Evolutionary conservation across 2,113 vertebrate genomes (phyloP), one percentile per base, ranked within the genome.

Genomic region (Psilopogon haemacephalus): DNA sequence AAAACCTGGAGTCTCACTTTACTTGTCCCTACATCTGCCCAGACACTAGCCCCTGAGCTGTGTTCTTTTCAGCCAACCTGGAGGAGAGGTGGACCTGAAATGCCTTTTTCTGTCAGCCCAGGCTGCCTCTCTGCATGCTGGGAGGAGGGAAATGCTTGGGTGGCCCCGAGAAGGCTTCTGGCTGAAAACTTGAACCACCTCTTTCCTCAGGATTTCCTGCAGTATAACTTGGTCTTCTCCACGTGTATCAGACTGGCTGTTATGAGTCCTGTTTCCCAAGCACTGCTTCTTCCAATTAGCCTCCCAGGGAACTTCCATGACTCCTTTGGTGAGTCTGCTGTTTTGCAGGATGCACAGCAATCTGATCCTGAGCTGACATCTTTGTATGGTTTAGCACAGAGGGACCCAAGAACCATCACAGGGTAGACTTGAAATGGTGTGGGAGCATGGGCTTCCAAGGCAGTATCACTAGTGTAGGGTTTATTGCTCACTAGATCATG

Each of bases 181-280:
- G 15, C 19, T 64, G 48, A 48, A 63, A 73, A 44, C 40, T 16
- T 50, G 60, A 70, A 52, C 59, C 20, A 84, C 44, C 44, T 81
- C 70, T 69, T 94, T 89, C 77, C 90, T 86, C 68, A 76, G 84
- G 68, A 65, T 88, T 80, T 95, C 77, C 87, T 86, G 84, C 24
- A 84, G 52, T 55, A 11, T 74, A 84, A 1, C 40, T 80, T 59
- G 81, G 76, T 69, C 46, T 90, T 84, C 77, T 65, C 60, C 7
- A 9, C 8, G 8, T 3, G 1, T 37, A 32, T 40, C 37, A 55
- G 27, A 24, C 40, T 77, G 80, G 11, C 37, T 67, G 27, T 14
- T 59, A 33, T 5, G 32, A 83, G 55, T 42, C 13, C 75, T 63
- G 26, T 35, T 89, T 89, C 48, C 63, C 59, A 73, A 21, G 50